Conservation (phyloP, 2,888 invertebrate genomes). For the Stomorhina lunata region DNA sequence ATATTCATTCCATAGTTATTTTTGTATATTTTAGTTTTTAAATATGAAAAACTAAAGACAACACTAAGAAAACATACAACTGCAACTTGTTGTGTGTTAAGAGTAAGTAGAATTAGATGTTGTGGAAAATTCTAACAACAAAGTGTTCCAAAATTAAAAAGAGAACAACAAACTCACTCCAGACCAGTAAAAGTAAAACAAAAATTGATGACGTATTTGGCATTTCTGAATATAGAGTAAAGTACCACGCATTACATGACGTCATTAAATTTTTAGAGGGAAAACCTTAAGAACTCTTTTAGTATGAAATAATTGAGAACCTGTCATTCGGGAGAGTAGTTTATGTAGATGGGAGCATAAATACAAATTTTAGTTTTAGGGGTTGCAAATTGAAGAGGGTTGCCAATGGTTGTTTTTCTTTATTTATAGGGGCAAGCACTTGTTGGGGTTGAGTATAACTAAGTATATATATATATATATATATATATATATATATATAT, state of each 20-base stretch:
- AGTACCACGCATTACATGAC: constrained; percentile 38
- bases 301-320: neutral
- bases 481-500: too few species aligned
- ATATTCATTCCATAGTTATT: neutral
- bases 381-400: too few species aligned
- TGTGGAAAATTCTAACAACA: neutral
- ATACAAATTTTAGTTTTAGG: neutral
- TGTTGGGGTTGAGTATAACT: too few species aligned
- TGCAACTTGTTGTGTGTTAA: constrained; percentile 64
- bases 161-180: neutral
- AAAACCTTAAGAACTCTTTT: neutral
- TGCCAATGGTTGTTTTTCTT: too few species aligned
- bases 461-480: too few species aligned
- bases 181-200: neutral
- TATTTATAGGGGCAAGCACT: too few species aligned
- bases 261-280: constrained; percentile 53
- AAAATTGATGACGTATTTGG: constrained; percentile 58
- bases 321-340: neutral
- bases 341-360: neutral
- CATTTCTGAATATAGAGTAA: constrained; percentile 7
- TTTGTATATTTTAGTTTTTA: constrained; percentile 14
- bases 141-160: constrained; percentile 3
- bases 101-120: neutral
- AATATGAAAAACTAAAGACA: neutral
- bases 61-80: constrained; percentile 57